Conservation (phyloP, 2,888 invertebrate species). For the Sinodicranocentrus sp. region DNA sequence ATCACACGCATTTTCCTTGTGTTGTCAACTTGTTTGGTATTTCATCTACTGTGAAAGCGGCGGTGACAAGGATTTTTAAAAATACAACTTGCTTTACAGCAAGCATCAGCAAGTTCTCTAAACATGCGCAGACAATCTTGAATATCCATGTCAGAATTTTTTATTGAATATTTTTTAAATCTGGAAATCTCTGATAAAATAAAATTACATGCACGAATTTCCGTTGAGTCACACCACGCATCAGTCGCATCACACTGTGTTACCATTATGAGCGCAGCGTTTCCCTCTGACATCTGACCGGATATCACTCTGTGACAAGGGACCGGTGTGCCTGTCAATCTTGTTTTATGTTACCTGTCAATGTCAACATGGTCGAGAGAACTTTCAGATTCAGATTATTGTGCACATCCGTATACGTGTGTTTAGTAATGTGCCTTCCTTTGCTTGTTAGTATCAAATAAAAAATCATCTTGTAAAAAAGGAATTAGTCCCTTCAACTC, state of each 20-base stretch:
- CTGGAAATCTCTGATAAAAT: not conserved
- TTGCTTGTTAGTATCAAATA: not conserved
- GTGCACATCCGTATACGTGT: not conserved
- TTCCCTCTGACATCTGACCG: conserved; percentile 32
- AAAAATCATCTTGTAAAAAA: conserved; percentile 42
- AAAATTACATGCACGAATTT: not conserved
- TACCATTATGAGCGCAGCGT: not conserved
- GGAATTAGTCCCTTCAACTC: conserved; percentile 32
- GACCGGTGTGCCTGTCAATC: conserved; percentile 58
- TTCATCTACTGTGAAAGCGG: no score
- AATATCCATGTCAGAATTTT: no score
- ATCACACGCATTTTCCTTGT: no score
- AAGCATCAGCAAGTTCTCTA: no score
- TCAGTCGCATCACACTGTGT: not conserved
- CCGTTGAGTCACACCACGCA: not conserved
- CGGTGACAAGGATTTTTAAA: no score
- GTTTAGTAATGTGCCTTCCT: not conserved
- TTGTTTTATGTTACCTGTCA: conserved; percentile 60
- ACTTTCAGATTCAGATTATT: conserved; percentile 26
- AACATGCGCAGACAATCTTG: no score
- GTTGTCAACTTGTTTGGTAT: no score
- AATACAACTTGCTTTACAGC: no score
- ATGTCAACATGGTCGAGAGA: conserved; percentile 39
- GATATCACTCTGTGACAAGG: conserved; percentile 60
- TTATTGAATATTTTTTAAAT: not conserved